A percentile compares a stretch with the other conserved stretches of the same genome.
These are phyloP conservation scores for Lasiommata megera DNA, from an alignment of 2,888 invertebrate species.

Conservation along the genomic window DNA sequence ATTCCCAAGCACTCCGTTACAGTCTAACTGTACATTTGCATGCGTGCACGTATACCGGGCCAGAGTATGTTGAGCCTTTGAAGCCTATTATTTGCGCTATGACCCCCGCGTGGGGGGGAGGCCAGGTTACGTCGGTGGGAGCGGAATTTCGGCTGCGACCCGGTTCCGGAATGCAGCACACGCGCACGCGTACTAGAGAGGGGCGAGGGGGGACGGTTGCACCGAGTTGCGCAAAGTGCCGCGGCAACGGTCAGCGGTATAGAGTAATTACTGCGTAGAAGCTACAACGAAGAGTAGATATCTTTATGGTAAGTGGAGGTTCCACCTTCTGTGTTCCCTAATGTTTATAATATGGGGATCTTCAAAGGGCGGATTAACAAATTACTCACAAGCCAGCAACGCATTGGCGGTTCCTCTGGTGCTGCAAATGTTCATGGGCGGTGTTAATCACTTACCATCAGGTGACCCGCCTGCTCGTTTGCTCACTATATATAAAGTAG, in stretches of 20 bases:
- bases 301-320: too few relatives aligned
- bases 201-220: conserved; percentile 56
- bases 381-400: too few relatives aligned
- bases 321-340: too few relatives aligned
- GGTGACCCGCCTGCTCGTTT: too few relatives aligned
- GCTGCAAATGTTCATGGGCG: too few relatives aligned
- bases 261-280: conserved; percentile 28
- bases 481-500: too few relatives aligned
- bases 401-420: too few relatives aligned
- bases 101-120: conserved; percentile 45
- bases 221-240: conserved; percentile 77
- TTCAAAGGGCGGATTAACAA: too few relatives aligned
- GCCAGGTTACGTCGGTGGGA: conserved; percentile 49
- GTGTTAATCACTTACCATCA: too few relatives aligned
- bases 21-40: conserved; percentile 79
- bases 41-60: conserved; percentile 69
- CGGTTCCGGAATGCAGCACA: conserved; percentile 77
- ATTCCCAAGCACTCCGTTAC: conserved; percentile 62
- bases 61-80: conserved; percentile 33
- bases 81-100: conserved; percentile 41
- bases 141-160: conserved; percentile 74
- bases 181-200: conserved; percentile 69
- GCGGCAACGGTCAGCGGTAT: conserved; percentile 40
- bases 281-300: neutral
- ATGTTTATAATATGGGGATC: too few relatives aligned